Evolutionary conservation across 37 sponge, comb jelly and placozoan genomes (phyloP).

Genomic region (Oopsacas minuta): DNA sequence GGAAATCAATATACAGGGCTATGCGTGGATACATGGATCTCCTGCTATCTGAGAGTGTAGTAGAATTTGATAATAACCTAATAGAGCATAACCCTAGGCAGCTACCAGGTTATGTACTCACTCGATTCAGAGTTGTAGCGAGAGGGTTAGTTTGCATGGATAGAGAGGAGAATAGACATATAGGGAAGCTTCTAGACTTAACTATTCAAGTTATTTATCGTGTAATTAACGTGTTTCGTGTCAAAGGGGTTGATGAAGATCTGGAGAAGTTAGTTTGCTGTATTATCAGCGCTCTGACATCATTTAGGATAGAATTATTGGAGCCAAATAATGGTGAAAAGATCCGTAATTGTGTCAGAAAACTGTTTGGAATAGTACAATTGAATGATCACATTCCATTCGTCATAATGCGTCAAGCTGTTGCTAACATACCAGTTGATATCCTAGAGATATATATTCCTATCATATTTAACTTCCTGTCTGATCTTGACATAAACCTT

Average conservation of each 20-base stretch:
- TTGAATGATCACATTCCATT: neutral
- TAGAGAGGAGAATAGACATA: neutral
- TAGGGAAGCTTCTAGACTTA: neutral
- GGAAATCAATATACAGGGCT: neutral
- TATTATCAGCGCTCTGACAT: neutral
- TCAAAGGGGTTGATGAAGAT: neutral
- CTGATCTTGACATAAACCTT: neutral
- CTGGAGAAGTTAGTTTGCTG: neutral
- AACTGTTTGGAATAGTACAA: neutral
- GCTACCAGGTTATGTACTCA: neutral
- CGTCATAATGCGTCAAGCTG: neutral
- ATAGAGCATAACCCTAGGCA: neutral
- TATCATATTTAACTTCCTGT: neutral
- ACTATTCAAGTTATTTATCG: neutral
- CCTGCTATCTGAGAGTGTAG: neutral
- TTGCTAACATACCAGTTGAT: constrained; percentile 7
- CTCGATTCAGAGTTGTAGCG: neutral
- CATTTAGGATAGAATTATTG: neutral
- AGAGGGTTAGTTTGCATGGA: constrained; percentile 16
- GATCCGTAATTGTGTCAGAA: neutral
- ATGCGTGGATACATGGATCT: neutral
- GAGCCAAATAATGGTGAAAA: neutral
- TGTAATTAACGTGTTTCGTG: neutral
- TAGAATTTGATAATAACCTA: neutral
- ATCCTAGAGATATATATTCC: neutral